These are phyloP conservation scores for Eupsittula cactorum DNA, from an alignment of 2,113 vertebrate genomes.

Conservation along the genomic window DNA sequence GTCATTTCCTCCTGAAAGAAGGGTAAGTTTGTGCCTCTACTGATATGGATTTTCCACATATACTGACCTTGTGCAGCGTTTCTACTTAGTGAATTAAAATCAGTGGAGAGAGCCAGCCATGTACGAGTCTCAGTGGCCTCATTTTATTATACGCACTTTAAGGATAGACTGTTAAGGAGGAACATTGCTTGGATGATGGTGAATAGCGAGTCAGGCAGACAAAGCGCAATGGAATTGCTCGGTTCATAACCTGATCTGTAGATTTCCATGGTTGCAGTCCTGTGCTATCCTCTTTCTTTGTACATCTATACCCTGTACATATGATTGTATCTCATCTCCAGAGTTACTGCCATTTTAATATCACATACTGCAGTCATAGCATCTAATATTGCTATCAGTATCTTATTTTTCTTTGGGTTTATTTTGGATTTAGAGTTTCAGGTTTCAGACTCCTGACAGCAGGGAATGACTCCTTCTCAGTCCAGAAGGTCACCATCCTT, in stretches of 20 bases:
- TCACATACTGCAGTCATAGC: not conserved
- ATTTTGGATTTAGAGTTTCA: not conserved
- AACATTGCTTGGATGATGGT: not conserved
- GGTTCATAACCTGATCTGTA: not conserved
- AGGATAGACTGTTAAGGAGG: not conserved
- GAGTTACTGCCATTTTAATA: not conserved
- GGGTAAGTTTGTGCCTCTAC: not conserved
- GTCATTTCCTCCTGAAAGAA: not conserved
- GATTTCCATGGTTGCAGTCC: not conserved
- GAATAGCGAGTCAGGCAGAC: not conserved
- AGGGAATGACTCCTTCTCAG: not conserved
- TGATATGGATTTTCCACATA: not conserved
- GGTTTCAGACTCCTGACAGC: not conserved
- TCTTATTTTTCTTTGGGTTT: not conserved
- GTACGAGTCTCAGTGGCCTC: constrained; percentile 3
- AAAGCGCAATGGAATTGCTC: not conserved
- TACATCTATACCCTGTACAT: not conserved
- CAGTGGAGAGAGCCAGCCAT: not conserved
- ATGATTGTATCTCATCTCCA: not conserved
- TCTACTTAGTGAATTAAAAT: constrained; percentile 25
- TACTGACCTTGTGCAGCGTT: constrained; percentile 16
- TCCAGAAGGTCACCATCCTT: not conserved
- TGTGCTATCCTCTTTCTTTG: not conserved
- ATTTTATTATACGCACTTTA: not conserved
- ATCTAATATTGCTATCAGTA: not conserved